Percentiles rank a stretch among this genome's conserved stretches.
Conservation (phyloP, 2,113 vertebrate genomes). For the Fregata magnificens region DNA sequence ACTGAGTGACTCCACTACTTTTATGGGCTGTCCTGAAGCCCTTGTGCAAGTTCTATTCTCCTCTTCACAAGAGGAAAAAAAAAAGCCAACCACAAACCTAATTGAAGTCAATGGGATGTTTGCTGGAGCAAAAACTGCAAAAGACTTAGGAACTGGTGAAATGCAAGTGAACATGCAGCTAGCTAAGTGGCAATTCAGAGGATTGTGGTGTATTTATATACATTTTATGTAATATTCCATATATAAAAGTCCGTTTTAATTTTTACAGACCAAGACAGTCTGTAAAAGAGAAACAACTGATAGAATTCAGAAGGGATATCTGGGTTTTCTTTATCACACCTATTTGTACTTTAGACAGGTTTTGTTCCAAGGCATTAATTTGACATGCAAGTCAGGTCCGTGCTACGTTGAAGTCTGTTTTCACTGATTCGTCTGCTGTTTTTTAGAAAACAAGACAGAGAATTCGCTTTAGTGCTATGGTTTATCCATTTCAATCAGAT, state of each 20-base stretch:
- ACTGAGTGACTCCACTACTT: not conserved
- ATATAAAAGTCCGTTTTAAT: not conserved
- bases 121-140: not conserved
- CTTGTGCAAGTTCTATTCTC: not conserved
- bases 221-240: not conserved
- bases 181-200: not conserved
- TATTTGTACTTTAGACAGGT: constrained; percentile 60
- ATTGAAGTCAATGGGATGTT: not conserved
- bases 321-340: constrained; percentile 59
- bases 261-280: constrained; percentile 5
- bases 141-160: not conserved
- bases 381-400: constrained; percentile 32
- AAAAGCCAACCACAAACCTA: not conserved
- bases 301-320: constrained; percentile 31
- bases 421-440: constrained; percentile 1
- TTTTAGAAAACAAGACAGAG: constrained; percentile 58
- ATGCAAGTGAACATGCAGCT: not conserved
- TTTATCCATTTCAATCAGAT: constrained; percentile 85
- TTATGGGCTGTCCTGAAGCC: not conserved
- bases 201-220: not conserved
- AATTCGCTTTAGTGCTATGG: constrained; percentile 76
- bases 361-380: constrained; percentile 49
- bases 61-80: not conserved
- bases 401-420: constrained; percentile 48
- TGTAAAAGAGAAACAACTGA: constrained; percentile 23